These are phyloP conservation scores for Malacoctenus gilli DNA, from an alignment of 2,797 vertebrate genomes.

Conservation along the genomic window DNA sequence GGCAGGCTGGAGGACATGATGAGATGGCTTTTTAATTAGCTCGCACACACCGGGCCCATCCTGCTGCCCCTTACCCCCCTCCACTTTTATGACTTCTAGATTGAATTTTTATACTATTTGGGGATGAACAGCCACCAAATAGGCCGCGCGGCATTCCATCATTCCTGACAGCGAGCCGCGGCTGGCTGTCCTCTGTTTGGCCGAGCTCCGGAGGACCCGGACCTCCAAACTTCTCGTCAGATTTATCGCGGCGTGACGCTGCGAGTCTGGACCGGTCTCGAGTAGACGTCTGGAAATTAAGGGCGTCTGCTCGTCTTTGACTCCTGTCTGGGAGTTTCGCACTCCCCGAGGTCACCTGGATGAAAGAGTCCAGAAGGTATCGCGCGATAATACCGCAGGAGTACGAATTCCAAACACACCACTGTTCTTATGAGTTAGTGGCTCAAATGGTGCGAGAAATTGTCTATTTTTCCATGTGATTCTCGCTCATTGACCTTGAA, in stretches of 20 bases:
- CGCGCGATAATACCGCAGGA: constrained; percentile 59
- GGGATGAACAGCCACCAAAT: constrained; percentile 76
- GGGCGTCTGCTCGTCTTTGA: neutral
- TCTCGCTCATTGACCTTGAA: constrained; percentile 79
- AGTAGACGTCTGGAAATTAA: neutral
- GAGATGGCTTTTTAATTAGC: constrained; percentile 83
- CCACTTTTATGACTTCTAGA: constrained; percentile 76
- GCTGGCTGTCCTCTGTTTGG: constrained; percentile 56
- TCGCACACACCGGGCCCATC: constrained; percentile 70
- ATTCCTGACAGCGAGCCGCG: constrained; percentile 71
- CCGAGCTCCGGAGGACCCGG: constrained; percentile 49
- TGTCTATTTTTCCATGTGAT: constrained; percentile 68
- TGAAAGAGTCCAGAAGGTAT: constrained; percentile 62
- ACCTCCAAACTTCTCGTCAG: constrained; percentile 50
- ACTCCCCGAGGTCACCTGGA: constrained; percentile 45
- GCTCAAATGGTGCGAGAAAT: constrained; percentile 73
- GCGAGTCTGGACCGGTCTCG: constrained; percentile 5
- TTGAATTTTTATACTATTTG: constrained; percentile 81
- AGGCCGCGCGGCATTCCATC: constrained; percentile 69
- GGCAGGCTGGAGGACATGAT: constrained; percentile 75
- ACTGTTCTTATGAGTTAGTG: constrained; percentile 70
- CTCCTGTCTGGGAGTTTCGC: constrained; percentile 16
- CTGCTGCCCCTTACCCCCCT: constrained; percentile 65
- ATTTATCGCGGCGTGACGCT: constrained; percentile 40
- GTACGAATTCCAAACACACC: constrained; percentile 69